Evolutionary conservation across 2,797 vertebrate genomes (phyloP), one percentile per base, ranked within the genome.

Genomic region (Argya squamiceps): DNA sequence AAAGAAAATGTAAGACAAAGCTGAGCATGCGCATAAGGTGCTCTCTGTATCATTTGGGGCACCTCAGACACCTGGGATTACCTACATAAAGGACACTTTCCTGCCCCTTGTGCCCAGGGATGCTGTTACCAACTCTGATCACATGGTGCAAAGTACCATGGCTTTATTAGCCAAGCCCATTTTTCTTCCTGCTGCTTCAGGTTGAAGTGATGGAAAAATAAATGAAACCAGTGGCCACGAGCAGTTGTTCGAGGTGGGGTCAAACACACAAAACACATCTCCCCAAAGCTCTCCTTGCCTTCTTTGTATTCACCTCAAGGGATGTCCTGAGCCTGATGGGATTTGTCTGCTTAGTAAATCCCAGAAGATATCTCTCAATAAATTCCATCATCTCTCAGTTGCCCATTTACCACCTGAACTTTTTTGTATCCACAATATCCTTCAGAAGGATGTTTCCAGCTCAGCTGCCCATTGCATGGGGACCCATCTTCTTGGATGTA

Each of bases 71-170:
- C 15, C 44, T 88, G 71, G 56, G 21, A 19, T 79, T 47, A 4
- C 9, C 39, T 41, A 6, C 6, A 2, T 0, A n/a, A 71, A 81
- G 74, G 29, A 32, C 24, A 16, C 0, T 0, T 56, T 62, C 46
- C 46, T 82, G 53, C 62, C 21, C n/a, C 20, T 10, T 11, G 21
- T 52, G 13, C n/a, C 52, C 15, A 39, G 37, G 23, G 50, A 60
- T 65, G 63, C 46, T 52, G 34, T 47, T 68, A 70, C 53, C 52
- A 52, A 0, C 44, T 47, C 70, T 2, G 0, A 4, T 34, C 29
- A n/a, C 11, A 9, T 1, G 5, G 34, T 3, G 3, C 0, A 2
- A 59, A 21, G 50, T 49, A 36, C 11, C 0, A 29, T 47, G 20
- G 19, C 37, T 90, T 73, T 65, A n/a, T 18, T 80, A 37, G 49